Evolutionary conservation across 2,888 invertebrate species (phyloP).

Genomic region (Tricholauxania praeusta): DNA sequence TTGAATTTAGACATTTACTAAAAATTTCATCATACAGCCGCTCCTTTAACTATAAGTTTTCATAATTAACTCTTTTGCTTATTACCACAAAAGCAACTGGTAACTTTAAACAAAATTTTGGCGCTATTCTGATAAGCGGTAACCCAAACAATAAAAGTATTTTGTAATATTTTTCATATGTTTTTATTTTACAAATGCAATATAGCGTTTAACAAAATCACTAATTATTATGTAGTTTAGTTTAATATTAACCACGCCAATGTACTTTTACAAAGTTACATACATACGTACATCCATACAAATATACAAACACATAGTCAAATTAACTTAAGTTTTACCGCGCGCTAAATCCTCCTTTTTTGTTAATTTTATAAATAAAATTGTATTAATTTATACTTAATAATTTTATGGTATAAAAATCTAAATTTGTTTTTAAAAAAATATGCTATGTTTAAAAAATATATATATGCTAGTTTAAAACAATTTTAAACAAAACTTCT

Average conservation of each 20-base stretch:
- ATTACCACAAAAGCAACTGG: too few relatives aligned
- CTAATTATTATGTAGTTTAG: constrained; percentile 16
- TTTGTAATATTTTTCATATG: constrained; percentile 9
- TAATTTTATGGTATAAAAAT: constrained; percentile 28
- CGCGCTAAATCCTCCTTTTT: background rate
- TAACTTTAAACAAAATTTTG: too few relatives aligned
- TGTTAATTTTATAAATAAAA: constrained; percentile 12
- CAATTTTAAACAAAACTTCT: too few relatives aligned
- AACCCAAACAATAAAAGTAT: background rate
- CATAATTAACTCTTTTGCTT: too few relatives aligned
- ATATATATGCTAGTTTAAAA: background rate
- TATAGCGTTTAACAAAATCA: constrained; percentile 7
- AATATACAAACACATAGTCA: constrained; percentile 22
- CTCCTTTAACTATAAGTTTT: too few relatives aligned
- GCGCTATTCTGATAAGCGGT: background rate
- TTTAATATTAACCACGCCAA: background rate
- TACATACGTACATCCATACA: constrained; percentile 32
- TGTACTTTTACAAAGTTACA: constrained; percentile 11
- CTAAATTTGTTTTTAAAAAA: constrained; percentile 22
- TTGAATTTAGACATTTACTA: too few relatives aligned
- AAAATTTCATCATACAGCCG: too few relatives aligned
- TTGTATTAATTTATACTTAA: background rate
- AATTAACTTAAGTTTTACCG: constrained; percentile 17
- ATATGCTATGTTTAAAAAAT: background rate
- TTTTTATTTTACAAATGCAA: constrained; percentile 18